Base-by-base conservation (phyloP, 2,113 vertebrate species). In the Lanius ludovicianus region DNA sequence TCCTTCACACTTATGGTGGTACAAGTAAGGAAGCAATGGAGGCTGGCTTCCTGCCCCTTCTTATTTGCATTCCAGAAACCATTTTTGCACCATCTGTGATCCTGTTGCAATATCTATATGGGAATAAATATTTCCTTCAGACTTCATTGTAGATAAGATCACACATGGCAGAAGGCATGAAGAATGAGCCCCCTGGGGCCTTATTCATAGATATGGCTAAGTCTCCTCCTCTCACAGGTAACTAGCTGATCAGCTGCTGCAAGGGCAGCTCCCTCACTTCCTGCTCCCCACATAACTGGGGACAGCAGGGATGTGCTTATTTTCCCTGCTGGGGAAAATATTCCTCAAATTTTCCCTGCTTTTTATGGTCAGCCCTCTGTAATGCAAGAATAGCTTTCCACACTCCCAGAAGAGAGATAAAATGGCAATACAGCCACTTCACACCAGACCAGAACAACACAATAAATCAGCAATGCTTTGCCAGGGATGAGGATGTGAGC, bases 11-110 rank as follows among this genome's bases (percentile, higher is more conserved):
- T 79, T 56, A 41, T 0, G 2, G 22, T 9, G 11, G 22, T 35
- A 41, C 21, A 60, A 69, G 18, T 52, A 68, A 76, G 56, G 37
- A 89, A 69, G 28, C 23, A 65, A 39, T 39, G 41, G 37, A 69
- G 22, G 27, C 30, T 90, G 87, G 53, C 74, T 85, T 83, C 33
- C 37, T 83, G 39, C 44, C 39, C 39, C 52, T 55, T 87, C 53
- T 42, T 60, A 74, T 83, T 77, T 92, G 60, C 28, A 59, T 86
- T 83, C 68, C 93, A 92, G 69, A 75, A 77, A 78, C 28, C 21
- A 44, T 52, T 91, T 94, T 70, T 95, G 41, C 30, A 88, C 63
- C 63, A 67, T 85, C 75, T 92, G 88, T 55, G 57, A 87, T 84
- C 63, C 67, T 73, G 52, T 44, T 91, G 64, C 56, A 75, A 41